phyloP scores from a whole-genome alignment of 2,888 invertebrate genomes.

The Ectemnius continuus region DNA sequence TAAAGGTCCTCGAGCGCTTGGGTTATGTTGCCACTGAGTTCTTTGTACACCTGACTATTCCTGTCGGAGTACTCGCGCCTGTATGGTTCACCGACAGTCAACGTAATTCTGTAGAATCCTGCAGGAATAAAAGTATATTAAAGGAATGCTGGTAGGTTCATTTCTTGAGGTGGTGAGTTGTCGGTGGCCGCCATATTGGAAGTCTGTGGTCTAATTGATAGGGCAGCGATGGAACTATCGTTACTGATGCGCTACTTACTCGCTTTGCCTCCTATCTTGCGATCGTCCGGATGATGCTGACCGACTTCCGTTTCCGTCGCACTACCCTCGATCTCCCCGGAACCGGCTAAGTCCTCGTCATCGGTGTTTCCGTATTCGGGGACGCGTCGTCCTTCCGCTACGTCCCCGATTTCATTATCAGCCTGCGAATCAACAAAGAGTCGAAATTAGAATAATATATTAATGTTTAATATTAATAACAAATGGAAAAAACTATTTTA shows the following conservation, averaged over 20 bases:
- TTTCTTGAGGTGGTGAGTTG: too few relatives aligned
- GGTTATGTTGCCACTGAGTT: constrained; percentile 81
- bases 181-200: too few relatives aligned
- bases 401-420: constrained; percentile 56
- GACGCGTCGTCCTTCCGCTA: constrained; percentile 47
- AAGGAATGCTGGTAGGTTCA: too few relatives aligned
- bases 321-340: constrained; percentile 72
- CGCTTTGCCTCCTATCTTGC: constrained; percentile 47
- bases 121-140: background rate
- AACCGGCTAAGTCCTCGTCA: constrained; percentile 71
- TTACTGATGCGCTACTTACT: constrained; percentile 41
- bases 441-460: background rate
- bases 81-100: constrained; percentile 84
- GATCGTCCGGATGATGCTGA: constrained; percentile 10
- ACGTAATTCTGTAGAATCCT: constrained; percentile 80
- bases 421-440: constrained; percentile 22
- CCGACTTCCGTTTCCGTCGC: constrained; percentile 30
- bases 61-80: constrained; percentile 81
- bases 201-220: too few relatives aligned
- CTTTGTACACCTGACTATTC: constrained; percentile 81
- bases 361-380: constrained; percentile 57
- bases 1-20: constrained; percentile 82
- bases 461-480: too few relatives aligned
- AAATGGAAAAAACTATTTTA: too few relatives aligned
- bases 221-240: too few relatives aligned